Evolutionary conservation across 2,797 vertebrate species (phyloP).

Genomic region (Ambastaia sidthimunki): DNA sequence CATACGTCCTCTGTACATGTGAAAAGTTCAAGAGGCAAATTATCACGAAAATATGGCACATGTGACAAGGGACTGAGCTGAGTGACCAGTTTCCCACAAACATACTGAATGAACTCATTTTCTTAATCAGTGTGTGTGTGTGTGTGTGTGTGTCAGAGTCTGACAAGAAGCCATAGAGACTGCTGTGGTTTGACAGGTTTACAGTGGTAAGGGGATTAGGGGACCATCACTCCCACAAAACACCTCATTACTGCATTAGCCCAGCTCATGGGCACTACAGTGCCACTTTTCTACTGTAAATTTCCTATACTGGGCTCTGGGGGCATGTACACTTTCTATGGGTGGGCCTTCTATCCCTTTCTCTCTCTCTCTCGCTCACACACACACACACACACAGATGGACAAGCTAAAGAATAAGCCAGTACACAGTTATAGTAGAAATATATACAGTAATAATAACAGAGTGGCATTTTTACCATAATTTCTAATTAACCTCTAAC

Average conservation of each 20-base stretch:
- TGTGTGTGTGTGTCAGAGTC: conserved; percentile 14
- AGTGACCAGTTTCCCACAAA: neutral
- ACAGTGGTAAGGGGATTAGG: conserved; percentile 21
- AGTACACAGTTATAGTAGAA: too few species aligned
- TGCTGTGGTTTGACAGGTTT: conserved; percentile 36
- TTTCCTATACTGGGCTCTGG: conserved; percentile 68
- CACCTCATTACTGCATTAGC: conserved; percentile 14
- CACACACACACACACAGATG: too few species aligned
- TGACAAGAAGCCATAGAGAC: conserved; percentile 15
- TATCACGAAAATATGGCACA: conserved; percentile 14
- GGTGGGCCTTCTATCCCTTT: conserved; percentile 34
- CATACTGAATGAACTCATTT: conserved; percentile 23
- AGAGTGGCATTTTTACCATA: too few species aligned
- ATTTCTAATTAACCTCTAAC: too few species aligned
- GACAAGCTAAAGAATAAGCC: too few species aligned
- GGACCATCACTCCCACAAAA: conserved; percentile 25
- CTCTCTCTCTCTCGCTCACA: too few species aligned
- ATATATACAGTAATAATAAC: too few species aligned
- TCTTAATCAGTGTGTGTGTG: conserved; percentile 20
- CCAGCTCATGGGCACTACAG: conserved; percentile 32
- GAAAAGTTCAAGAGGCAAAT: neutral
- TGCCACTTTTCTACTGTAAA: conserved; percentile 64
- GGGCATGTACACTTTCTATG: conserved; percentile 69
- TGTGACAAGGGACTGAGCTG: neutral
- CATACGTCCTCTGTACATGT: conserved; percentile 23